Base-by-base conservation (phyloP, 2,888 invertebrate genomes). In the Smittia sp. region DNA sequence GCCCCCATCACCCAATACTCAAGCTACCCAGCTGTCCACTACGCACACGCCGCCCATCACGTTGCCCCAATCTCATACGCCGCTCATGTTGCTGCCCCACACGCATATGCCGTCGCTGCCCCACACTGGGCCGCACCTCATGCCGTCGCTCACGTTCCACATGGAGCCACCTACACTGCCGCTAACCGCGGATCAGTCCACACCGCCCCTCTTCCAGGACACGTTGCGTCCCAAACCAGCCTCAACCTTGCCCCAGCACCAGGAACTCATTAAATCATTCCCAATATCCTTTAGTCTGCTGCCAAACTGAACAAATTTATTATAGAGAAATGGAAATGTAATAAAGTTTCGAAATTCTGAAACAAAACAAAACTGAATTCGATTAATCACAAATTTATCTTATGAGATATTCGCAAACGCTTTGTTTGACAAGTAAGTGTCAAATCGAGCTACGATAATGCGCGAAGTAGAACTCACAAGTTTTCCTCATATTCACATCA, bases 191-290 rank as follows among this genome's bases (percentile, higher is more conserved):
- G 86, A 74, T 83, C 86, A 54, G 79, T 85, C 4, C 86, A 86
- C 76, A 82, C 84, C 58, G 86, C 86, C 63, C 85, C 85, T 1
- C 79, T 85, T 77, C 84, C 85, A 68, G 85, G 85, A 78, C 86
- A 86, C 75, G 20, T 76, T n/a, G 80, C 81, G 76, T 82, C 82
- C 22, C 82, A 81, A 41, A 79, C 80, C 38, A 81, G 82, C 9
- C 83, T 85, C 74, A 86, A 86, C 78, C 81, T 85, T 76, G 82
- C 85, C 77, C 85, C 86, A 68, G 86, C 86, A 76, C 85, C 86
- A 77, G 85, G 86, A 79, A 86, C 86, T 72, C 75, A 76, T 32
- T 80, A 80, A 76, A 72, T 79, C 54, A 20, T 62, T 54, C n/a
- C 39, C 46, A 13, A 13, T 46, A n/a, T 15, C 46, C 46, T 46